Conservation (phyloP, 1,140 invertebrate genomes). For the Orchestia grillus region DNA sequence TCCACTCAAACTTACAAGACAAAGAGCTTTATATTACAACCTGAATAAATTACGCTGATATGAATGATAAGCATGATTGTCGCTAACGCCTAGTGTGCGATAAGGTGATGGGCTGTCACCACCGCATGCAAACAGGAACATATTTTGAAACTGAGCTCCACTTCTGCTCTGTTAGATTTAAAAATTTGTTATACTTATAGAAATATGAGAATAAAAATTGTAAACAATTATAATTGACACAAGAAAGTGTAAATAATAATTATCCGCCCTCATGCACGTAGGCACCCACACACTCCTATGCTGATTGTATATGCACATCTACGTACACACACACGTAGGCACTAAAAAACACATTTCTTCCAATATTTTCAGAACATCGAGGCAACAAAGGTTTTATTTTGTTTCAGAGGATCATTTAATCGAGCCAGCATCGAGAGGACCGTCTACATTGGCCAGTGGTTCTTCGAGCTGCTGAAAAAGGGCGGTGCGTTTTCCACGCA, state of each 20-base stretch:
- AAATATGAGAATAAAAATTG: too few relatives aligned
- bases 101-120: background rate
- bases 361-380: too few relatives aligned
- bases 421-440: background rate
- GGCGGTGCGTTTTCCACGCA: background rate
- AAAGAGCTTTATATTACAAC: background rate
- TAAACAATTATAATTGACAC: background rate
- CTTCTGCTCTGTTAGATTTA: background rate
- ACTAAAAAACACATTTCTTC: background rate
- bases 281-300: background rate
- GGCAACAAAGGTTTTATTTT: too few relatives aligned
- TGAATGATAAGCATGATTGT: background rate
- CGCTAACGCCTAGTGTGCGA: background rate
- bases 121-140: background rate
- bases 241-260: background rate
- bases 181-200: background rate
- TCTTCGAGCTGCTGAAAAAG: background rate
- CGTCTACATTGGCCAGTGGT: background rate
- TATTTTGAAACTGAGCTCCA: background rate
- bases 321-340: background rate
- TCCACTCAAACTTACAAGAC: background rate
- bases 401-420: too few relatives aligned
- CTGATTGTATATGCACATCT: background rate
- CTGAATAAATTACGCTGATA: background rate
- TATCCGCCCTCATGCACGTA: background rate